Evolutionary conservation across 2,113 vertebrate species (phyloP).

Genomic region (Microcebus lehilahytsara): DNA sequence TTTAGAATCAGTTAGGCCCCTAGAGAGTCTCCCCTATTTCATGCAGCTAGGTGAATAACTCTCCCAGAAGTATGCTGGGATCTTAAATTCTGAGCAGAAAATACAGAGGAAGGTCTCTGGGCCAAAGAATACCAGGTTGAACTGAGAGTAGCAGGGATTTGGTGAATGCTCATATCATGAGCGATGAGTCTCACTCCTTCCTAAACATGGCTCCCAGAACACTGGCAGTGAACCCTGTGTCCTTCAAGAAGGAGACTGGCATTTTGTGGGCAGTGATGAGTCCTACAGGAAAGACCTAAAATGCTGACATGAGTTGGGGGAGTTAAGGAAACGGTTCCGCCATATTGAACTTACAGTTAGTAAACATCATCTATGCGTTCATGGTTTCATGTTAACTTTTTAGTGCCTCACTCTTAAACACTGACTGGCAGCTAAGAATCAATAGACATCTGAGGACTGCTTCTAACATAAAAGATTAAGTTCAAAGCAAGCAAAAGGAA

Average conservation of each 20-base stretch:
- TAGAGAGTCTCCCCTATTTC: neutral
- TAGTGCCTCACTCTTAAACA: neutral
- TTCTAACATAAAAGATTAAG: neutral
- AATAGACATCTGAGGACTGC: neutral
- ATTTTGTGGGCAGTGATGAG: neutral
- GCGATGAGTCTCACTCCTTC: neutral
- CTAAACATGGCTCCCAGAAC: neutral
- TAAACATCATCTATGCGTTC: neutral
- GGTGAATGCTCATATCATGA: neutral
- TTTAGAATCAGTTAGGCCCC: neutral
- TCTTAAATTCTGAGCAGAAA: neutral
- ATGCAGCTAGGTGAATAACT: neutral
- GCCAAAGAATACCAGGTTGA: neutral
- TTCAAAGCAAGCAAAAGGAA: neutral
- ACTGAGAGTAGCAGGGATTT: neutral
- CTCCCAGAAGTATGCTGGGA: neutral
- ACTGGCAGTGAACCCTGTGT: neutral
- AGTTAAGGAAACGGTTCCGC: neutral
- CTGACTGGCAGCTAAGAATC: neutral
- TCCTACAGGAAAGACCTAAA: neutral
- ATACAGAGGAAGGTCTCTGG: neutral
- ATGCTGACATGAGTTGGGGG: neutral
- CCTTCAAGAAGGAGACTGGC: neutral
- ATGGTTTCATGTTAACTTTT: neutral
- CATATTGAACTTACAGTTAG: neutral